Base-by-base conservation (phyloP, 1,140 invertebrate species). In the Apis cerana region DNA sequence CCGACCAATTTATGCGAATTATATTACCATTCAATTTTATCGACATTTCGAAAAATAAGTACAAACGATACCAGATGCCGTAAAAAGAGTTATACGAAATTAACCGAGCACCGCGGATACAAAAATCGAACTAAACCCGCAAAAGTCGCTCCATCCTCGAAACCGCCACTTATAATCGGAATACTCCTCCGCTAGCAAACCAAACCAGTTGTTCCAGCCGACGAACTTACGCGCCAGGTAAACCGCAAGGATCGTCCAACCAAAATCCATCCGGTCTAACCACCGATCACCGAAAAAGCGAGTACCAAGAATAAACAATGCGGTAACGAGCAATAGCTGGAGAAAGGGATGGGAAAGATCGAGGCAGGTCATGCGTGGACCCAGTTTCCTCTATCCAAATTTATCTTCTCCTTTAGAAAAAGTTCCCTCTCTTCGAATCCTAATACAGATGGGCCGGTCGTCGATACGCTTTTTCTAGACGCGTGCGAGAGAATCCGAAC, bases 321-420 rank as follows among this genome's bases (percentile, higher is more conserved):
- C 50, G 33, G 70, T 12, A 8, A 27, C 19, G 17, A 9, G 13
- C 27, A 33, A 52, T 17, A 52, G 59, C 1, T 48, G 8, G 48
- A 15, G 23, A 21, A 64, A 78, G 17, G 17, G 69, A 23, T 9
- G 27, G 68, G 67, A 65, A 69, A 7, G 19, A 72, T n/a, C 48
- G 9, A 64, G 50, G n/a, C 64, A 71, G 75, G 72, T 86, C 86
- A 86, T 85, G 83, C 69, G 84, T 84, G 80, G 27, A 64, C 59
- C 75, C 13, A 67, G 70, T 81, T 61, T 67, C 81, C 75, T 84
- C 23, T 59, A 69, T 59, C 56, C 79, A 85, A 87, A 89, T 90
- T 91, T 90, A 90, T 88, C 68, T 17, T 15, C 50, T 56, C 78
- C 23, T 80, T 74, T 81, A 23, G 71, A 74, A 23, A 33, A 21